phyloP scores from a whole-genome alignment of 1,140 invertebrate species.

The Drosophila willistoni region DNA sequence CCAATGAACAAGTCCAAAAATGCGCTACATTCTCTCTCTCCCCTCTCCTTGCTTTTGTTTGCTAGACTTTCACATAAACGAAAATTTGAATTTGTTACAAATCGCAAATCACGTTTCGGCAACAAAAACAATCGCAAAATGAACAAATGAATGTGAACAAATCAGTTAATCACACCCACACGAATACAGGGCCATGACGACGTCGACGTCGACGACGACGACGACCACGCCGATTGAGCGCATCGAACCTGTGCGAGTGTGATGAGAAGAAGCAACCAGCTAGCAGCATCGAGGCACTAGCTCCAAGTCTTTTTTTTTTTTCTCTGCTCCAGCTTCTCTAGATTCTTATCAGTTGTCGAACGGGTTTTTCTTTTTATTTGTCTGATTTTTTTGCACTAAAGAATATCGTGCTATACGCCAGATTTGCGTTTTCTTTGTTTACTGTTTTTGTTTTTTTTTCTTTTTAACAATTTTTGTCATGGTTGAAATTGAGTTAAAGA shows the following conservation, averaged over 20 bases:
- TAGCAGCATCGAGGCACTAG: background rate
- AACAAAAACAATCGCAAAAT: constrained; percentile 62
- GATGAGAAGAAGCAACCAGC: constrained; percentile 5
- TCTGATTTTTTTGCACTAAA: constrained; percentile 69
- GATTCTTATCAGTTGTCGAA: constrained; percentile 72
- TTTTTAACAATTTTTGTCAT: constrained; percentile 54
- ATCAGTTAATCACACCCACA: constrained; percentile 83
- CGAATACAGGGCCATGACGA: constrained; percentile 39
- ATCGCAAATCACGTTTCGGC: constrained; percentile 80
- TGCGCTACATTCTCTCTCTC: too few species aligned
- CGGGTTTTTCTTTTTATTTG: constrained; percentile 39
- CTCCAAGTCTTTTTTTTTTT: constrained; percentile 2
- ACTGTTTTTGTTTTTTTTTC: constrained; percentile 50
- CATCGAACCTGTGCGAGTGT: constrained; percentile 29
- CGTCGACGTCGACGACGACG: background rate
- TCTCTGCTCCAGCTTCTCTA: constrained; percentile 28
- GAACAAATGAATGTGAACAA: constrained; percentile 82
- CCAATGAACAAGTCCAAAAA: constrained; percentile 22
- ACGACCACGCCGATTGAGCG: constrained; percentile 17
- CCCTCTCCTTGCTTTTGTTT: background rate
- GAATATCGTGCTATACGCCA: constrained; percentile 80
- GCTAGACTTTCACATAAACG: constrained; percentile 43
- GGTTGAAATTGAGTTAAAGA: constrained; percentile 45
- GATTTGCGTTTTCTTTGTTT: constrained; percentile 61
- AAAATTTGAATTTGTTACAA: constrained; percentile 81